phyloP scores from a whole-genome alignment of 2,113 vertebrate species.

The Tragelaphus buxtoni region DNA sequence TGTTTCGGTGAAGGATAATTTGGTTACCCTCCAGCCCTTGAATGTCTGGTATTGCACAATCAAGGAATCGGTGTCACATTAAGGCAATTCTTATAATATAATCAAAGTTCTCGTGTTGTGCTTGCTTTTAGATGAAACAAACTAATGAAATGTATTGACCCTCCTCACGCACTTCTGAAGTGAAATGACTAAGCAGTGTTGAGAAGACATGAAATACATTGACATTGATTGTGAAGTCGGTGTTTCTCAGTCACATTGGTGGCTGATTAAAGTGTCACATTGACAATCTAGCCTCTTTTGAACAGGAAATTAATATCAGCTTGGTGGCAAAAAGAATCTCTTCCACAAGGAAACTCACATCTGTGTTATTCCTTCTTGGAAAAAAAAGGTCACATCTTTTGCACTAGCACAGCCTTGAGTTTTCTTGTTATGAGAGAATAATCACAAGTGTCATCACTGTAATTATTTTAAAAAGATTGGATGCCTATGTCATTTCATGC shows the following conservation, averaged over 20 bases:
- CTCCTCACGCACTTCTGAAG: slow-evolving; percentile 76
- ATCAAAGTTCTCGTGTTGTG: slow-evolving; percentile 80
- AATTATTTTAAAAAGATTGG: neutral
- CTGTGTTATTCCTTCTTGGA: slow-evolving; percentile 65
- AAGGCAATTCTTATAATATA: slow-evolving; percentile 80
- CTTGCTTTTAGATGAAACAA: slow-evolving; percentile 83
- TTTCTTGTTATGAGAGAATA: slow-evolving; percentile 57
- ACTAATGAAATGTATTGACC: slow-evolving; percentile 86
- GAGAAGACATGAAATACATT: slow-evolving; percentile 78
- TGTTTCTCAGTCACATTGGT: slow-evolving; percentile 77
- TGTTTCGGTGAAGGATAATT: slow-evolving; percentile 74
- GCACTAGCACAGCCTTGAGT: neutral
- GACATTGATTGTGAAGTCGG: slow-evolving; percentile 82
- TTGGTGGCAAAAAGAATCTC: slow-evolving; percentile 74
- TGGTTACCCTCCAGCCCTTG: slow-evolving; percentile 73
- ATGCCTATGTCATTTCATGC: slow-evolving; percentile 34
- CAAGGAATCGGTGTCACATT: slow-evolving; percentile 78
- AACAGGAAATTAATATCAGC: slow-evolving; percentile 84
- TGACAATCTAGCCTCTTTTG: slow-evolving; percentile 81
- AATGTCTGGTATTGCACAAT: slow-evolving; percentile 71
- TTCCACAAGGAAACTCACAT: slow-evolving; percentile 56
- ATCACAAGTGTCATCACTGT: slow-evolving; percentile 52
- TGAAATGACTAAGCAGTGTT: slow-evolving; percentile 76
- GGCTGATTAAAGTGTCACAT: slow-evolving; percentile 84
- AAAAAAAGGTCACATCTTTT: slow-evolving; percentile 46